These are phyloP conservation scores for Callipepla californica DNA, from an alignment of 2,113 vertebrate genomes.

Conservation along the genomic window DNA sequence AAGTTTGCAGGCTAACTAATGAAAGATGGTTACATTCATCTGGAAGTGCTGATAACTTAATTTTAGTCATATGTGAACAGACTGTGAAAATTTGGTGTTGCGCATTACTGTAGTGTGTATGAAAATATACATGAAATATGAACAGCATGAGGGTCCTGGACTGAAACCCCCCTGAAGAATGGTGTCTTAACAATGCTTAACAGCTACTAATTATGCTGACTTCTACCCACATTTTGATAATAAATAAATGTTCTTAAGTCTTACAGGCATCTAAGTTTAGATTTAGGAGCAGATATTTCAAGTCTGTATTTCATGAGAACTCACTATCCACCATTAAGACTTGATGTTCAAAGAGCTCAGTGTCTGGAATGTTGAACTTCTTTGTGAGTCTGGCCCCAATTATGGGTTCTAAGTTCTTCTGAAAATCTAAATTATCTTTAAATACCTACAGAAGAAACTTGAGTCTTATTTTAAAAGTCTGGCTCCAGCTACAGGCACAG, in stretches of 20 bases:
- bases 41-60: constrained; percentile 13
- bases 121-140: background rate
- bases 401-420: constrained; percentile 27
- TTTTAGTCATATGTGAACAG: constrained; percentile 9
- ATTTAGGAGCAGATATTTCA: background rate
- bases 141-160: background rate
- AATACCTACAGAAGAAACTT: constrained; percentile 14
- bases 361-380: constrained; percentile 26
- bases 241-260: background rate
- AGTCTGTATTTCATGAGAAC: constrained; percentile 1
- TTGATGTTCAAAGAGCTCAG: constrained; percentile 9
- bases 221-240: background rate
- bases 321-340: background rate
- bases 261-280: background rate
- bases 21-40: background rate
- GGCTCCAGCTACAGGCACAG: background rate
- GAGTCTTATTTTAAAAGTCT: constrained; percentile 24
- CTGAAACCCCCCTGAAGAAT: background rate
- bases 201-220: background rate
- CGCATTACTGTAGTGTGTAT: background rate
- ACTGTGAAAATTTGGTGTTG: background rate
- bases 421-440: constrained; percentile 54
- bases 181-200: background rate
- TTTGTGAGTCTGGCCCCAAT: constrained; percentile 27
- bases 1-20: constrained; percentile 19